phyloP scores from a whole-genome alignment of 2,888 invertebrate species.

The Crematogaster levior region DNA sequence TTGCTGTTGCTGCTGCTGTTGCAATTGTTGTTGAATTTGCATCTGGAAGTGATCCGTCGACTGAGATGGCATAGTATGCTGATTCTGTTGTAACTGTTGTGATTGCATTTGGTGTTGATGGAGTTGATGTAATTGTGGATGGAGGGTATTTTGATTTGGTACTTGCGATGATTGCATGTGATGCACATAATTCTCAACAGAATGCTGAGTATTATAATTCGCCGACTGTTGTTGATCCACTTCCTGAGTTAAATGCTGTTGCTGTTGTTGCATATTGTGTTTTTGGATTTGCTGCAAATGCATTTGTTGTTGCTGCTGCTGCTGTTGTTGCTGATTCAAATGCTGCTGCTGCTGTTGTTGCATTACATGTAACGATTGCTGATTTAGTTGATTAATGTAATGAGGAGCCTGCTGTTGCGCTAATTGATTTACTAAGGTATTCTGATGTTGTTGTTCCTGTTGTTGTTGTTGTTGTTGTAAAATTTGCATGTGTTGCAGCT shows the following conservation, averaged over 20 bases:
- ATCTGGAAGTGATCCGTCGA: constrained; percentile 76
- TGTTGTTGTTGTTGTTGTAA: constrained; percentile 76
- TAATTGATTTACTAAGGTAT: constrained; percentile 78
- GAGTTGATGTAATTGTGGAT: constrained; percentile 80
- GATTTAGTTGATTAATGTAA: constrained; percentile 80
- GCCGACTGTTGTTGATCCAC: constrained; percentile 72
- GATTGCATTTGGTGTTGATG: constrained; percentile 79
- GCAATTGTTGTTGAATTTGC: constrained; percentile 83
- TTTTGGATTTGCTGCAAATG: constrained; percentile 81
- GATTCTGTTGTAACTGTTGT: constrained; percentile 76
- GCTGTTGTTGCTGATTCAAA: constrained; percentile 79
- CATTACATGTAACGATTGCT: constrained; percentile 78
- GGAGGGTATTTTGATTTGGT: constrained; percentile 74
- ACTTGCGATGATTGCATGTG: constrained; percentile 79
- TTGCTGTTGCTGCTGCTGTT: constrained; percentile 86
- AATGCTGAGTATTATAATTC: constrained; percentile 76
- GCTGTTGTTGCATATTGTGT: constrained; percentile 75
- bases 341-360: constrained; percentile 81
- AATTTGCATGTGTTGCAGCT: constrained; percentile 78
- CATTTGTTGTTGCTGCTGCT: constrained; percentile 78
- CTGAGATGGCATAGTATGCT: constrained; percentile 77
- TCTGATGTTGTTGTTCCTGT: constrained; percentile 77
- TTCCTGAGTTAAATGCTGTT: constrained; percentile 72
- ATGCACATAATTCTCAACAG: constrained; percentile 78
- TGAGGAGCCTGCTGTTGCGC: constrained; percentile 79